A percentile compares a stretch with the other conserved stretches of the same genome.
phyloP scores from a whole-genome alignment of 2,888 invertebrate genomes.

The Xanthostigma xanthostigma region DNA sequence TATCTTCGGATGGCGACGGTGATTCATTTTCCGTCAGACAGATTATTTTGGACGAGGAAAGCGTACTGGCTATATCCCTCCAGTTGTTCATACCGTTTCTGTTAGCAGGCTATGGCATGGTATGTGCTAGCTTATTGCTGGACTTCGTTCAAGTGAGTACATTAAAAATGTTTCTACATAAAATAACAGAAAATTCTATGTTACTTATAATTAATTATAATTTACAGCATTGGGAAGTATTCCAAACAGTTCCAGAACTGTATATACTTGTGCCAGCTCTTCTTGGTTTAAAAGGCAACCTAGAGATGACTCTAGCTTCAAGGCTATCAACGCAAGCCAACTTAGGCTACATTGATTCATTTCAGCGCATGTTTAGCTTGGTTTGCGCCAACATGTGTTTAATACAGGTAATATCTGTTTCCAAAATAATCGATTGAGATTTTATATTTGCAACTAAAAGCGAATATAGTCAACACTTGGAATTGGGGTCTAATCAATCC shows the following conservation, averaged over 20 bases:
- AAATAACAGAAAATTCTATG: constrained; percentile 5
- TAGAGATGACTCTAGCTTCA: constrained; percentile 90
- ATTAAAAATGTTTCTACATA: neutral
- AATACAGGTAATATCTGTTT: constrained; percentile 28
- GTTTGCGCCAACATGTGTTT: constrained; percentile 55
- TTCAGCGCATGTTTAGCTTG: constrained; percentile 40
- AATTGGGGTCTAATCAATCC: too few relatives aligned
- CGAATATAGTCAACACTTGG: too few relatives aligned
- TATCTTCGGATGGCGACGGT: too few relatives aligned
- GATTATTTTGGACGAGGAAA: constrained; percentile 28
- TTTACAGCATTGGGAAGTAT: constrained; percentile 70
- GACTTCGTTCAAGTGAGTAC: constrained; percentile 55
- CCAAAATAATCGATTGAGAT: neutral
- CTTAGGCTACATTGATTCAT: constrained; percentile 63
- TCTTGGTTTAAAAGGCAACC: constrained; percentile 80
- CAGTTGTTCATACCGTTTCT: constrained; percentile 77
- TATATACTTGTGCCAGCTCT: constrained; percentile 83
- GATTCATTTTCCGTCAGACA: too few relatives aligned
- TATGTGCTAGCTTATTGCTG: constrained; percentile 71
- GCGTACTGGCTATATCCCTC: constrained; percentile 51
- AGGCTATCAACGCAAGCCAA: constrained; percentile 86
- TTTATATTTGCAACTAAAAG: neutral
- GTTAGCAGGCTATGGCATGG: constrained; percentile 82
- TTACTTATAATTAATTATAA: constrained; percentile 1
- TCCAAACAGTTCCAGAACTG: constrained; percentile 65